Evolutionary conservation across 1,140 invertebrate genomes (phyloP), one percentile per base, ranked within the genome.

Genomic region (Trachymyrmex cornetzi): DNA sequence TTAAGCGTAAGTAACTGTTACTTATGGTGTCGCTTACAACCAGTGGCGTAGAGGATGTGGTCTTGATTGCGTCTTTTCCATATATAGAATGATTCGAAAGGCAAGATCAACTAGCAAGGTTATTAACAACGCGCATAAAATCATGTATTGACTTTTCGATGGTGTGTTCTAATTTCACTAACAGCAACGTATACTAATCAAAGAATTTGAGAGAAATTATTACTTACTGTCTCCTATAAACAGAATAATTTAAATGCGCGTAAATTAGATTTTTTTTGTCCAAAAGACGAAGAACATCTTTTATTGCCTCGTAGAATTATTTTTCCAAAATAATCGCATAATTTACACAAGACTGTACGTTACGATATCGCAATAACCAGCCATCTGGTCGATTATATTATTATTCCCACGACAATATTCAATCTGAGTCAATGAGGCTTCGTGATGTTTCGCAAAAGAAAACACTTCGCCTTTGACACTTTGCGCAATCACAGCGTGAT

Each of bases 1-100:
- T 71, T 81, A 71, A 71, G 34, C 34, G 34, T 71, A 81, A 81
- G 50, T 44, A 81, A 81, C 79, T 71, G 79, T 81, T 71, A 71
- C 79, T 81, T 81, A 81, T 81, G 66, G 34, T 57, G 66, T 81
- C 53, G 79, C 22, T 81, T 71, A 71, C 30, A n/a, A 38, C 50
- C 79, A 81, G 64, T 59, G 64, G 64, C 77, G 22, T 59, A 81
- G 30, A 80, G 30, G 66, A 71, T 81, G 77, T 64, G 77, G 48
- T 81, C 79, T 81, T 81, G 50, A 71, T 55, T 44, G 79, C 79
- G 66, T 57, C 14, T 59, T 71, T 81, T 71, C 64, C 66, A 57
- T 71, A 57, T 55, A 48, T 44, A 77, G 57, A 59, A 34, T 53
- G 48, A 55, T 71, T 71, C 34, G 79, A 57, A 57, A 81, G 22